Evolutionary conservation across 2,888 invertebrate species (phyloP), one percentile per base, ranked within the genome.

Genomic region (Argyresthia goedartella): DNA sequence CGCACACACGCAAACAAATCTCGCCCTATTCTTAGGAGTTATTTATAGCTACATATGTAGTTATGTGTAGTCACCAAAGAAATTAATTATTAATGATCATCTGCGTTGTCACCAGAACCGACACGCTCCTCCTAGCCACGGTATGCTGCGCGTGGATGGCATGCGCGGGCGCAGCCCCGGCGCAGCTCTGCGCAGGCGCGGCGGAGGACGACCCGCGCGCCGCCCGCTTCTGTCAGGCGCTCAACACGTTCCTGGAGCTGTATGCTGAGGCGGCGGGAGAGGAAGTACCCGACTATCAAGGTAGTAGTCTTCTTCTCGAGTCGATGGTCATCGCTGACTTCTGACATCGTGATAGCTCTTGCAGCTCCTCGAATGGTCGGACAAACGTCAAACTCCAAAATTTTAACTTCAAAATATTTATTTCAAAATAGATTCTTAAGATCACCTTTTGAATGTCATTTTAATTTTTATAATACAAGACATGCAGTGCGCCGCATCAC

Each of bases 171-270:
- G 73, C 78, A 0, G 84, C 88, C 60, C 77, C 81, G 47, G 82
- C 86, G 54, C 84, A 87, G 71, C 88, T 90, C 56, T 91, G 91
- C 76, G 87, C 89, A 34, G 78, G 90, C 69, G 88, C 87, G 0
- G 79, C 87, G 1, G 90, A 90, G 55, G 90, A 90, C 61, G 88
- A 91, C 62, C 90, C 91, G 1, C 87, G 90, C 33, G 88, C 89
- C 61, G 88, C 91, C 48, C 85, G 90, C 59, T 89, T 91, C 71
- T 92, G 91, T 66, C 88, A 88, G 59, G 90, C 90, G 7, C 86
- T 92, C n/a, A 89, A 89, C 64, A 91, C 89, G 59, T 88, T 91
- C 77, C 86, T 90, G 48, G 90, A 91, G 61, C 86, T 91, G 50
- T 89, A 89, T 52, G 90, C 90, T 7, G 90, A 91, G 73, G 91